Conservation (phyloP, 1,140 invertebrate species). For the Cheumatopsyche charites region DNA sequence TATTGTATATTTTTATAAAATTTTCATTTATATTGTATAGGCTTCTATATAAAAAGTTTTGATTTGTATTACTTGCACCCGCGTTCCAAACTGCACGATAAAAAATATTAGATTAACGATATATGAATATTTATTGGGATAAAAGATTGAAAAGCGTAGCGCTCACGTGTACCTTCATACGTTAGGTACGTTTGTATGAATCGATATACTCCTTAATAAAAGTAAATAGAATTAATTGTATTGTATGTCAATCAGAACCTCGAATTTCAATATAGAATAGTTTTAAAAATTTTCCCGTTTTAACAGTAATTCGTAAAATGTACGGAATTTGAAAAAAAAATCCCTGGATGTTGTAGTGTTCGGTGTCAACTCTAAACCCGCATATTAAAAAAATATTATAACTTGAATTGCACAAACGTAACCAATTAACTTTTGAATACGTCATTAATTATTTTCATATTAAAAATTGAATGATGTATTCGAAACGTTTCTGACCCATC, state of each 20-base stretch:
- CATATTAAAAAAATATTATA: too few species aligned
- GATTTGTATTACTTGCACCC: too few species aligned
- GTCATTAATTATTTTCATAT: background rate
- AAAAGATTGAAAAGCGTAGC: conserved; percentile 27
- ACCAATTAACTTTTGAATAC: background rate
- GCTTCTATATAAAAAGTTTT: too few species aligned
- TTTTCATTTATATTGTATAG: too few species aligned
- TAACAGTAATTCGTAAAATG: background rate
- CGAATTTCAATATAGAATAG: background rate
- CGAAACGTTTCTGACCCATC: conserved; percentile 4
- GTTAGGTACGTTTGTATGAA: conserved; percentile 28
- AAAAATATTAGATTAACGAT: background rate
- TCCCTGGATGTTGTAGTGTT: conserved; percentile 24
- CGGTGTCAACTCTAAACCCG: background rate
- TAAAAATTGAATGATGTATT: background rate
- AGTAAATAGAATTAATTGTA: background rate
- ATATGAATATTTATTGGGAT: background rate
- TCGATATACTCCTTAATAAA: conserved; percentile 13
- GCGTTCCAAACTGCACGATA: background rate
- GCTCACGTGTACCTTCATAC: conserved; percentile 38
- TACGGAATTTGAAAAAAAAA: background rate
- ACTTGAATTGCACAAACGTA: background rate
- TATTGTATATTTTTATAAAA: too few species aligned
- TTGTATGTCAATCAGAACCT: conserved; percentile 19
- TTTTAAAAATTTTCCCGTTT: background rate